Percentiles rank a stretch among this genome's conserved stretches.
phyloP scores from a whole-genome alignment of 2,113 vertebrate genomes.

The Edolisoma coerulescens region DNA sequence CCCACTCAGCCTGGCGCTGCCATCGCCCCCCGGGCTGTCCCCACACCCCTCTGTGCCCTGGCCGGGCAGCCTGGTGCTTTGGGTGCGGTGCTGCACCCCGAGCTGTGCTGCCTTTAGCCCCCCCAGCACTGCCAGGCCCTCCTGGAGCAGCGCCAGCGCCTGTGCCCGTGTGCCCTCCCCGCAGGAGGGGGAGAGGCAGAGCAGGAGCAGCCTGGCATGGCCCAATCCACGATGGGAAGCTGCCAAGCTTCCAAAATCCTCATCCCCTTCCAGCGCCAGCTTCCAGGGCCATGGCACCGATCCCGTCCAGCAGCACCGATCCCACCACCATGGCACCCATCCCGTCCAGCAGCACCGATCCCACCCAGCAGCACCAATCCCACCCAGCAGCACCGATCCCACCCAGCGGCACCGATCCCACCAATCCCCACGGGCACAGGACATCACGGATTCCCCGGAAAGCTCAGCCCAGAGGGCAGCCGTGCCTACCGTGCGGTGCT shows the following conservation, averaged over 20 bases:
- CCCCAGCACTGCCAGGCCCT: background rate
- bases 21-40: background rate
- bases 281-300: rapidly evolving
- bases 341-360: no score
- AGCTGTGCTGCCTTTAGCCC: background rate
- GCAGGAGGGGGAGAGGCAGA: background rate
- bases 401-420: no score
- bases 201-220: background rate
- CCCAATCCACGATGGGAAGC: rapidly evolving
- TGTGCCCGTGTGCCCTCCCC: background rate
- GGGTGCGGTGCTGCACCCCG: background rate
- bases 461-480: background rate
- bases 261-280: background rate
- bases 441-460: rapidly evolving
- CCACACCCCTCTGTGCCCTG: background rate
- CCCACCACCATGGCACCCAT: no score
- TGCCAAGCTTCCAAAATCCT: background rate
- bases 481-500: background rate
- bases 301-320: no score
- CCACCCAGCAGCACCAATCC: no score
- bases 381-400: no score
- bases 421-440: background rate
- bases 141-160: background rate
- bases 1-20: rapidly evolving
- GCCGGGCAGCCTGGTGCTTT: background rate